Base-by-base conservation (phyloP, 2,797 vertebrate species). In the Phoxinus dragarum region DNA sequence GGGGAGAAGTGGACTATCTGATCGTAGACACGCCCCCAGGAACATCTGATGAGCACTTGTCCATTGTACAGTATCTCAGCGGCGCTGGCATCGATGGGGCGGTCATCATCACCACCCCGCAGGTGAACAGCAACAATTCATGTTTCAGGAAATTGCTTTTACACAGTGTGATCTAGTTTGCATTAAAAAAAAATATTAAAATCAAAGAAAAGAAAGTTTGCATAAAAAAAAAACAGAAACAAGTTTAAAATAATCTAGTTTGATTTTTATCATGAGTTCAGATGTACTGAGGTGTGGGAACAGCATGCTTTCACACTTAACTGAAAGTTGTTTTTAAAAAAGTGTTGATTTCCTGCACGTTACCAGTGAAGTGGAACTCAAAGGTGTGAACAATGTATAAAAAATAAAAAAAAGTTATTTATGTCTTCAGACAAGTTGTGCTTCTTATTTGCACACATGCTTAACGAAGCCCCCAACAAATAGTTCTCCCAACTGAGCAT, bases 1-100 rank as follows among this genome's bases (percentile, higher is more conserved):
- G 98, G 98, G 98, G 98, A 0, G 96, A 98, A 0, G 86, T 98
- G 0, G 98, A 99, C 93, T 99, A 97, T 93, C 95, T 99, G 83
- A 92, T 99, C 0, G 92, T 99, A 87, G 98, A 99, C 91, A 99
- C 97, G 0, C 98, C 98, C 0, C 97, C 98, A 0, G 98, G 98
- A 12, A 99, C 98, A 0, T 99, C 98, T 0, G 98, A 99, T 0
- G 98, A 99, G 23, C 98, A 99, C 89, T 91, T 99, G 38, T 98
- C 97, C 0, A 91, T 97, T 0, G 95, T 98, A 38, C 98, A 99
- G 93, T 98, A 98, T 86, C 96, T 99, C 47, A 94, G 97, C 2
- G 89, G 94, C 0, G 90, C 96, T 0, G 89, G 82, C 2, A 92
- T 99, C 0, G 97, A 98, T 0, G 98, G 98, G 0, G 97, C 97